Conservation (phyloP, 2,888 invertebrate species). For the Eupithecia vulgata region DNA sequence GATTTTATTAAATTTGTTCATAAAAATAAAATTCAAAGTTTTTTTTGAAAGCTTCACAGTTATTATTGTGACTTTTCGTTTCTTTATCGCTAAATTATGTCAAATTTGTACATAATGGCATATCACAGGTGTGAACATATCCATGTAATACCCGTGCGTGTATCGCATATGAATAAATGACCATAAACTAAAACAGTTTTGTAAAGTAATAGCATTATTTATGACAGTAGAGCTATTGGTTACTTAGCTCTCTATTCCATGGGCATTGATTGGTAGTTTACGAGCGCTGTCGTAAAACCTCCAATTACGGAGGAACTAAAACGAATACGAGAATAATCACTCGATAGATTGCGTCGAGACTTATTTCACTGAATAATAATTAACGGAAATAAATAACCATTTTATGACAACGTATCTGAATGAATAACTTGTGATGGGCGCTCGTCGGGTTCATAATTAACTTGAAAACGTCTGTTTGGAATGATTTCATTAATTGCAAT, state of each 20-base stretch:
- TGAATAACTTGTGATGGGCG: neutral
- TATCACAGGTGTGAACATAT: too few relatives aligned
- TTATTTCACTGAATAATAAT: conserved; percentile 1
- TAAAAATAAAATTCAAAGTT: too few relatives aligned
- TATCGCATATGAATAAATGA: too few relatives aligned
- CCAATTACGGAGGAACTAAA: conserved; percentile 15
- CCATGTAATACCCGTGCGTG: too few relatives aligned
- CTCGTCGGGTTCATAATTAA: conserved; percentile 8
- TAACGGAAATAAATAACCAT: conserved; percentile 4
- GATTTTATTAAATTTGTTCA: too few relatives aligned
- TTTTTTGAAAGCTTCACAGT: too few relatives aligned
- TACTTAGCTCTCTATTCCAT: neutral
- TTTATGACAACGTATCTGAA: neutral
- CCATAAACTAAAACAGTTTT: neutral
- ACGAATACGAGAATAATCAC: conserved; percentile 7
- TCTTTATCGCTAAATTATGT: too few relatives aligned
- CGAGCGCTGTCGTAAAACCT: conserved; percentile 7
- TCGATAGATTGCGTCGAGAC: conserved; percentile 8
- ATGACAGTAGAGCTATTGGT: neutral
- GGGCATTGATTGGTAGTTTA: neutral
- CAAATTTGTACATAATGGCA: too few relatives aligned
- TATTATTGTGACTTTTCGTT: too few relatives aligned
- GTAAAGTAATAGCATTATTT: neutral
- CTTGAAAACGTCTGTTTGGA: conserved; percentile 21
- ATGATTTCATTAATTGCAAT: conserved; percentile 28